phyloP scores from a whole-genome alignment of 2,888 invertebrate species.

The Dryomyza anilis region DNA sequence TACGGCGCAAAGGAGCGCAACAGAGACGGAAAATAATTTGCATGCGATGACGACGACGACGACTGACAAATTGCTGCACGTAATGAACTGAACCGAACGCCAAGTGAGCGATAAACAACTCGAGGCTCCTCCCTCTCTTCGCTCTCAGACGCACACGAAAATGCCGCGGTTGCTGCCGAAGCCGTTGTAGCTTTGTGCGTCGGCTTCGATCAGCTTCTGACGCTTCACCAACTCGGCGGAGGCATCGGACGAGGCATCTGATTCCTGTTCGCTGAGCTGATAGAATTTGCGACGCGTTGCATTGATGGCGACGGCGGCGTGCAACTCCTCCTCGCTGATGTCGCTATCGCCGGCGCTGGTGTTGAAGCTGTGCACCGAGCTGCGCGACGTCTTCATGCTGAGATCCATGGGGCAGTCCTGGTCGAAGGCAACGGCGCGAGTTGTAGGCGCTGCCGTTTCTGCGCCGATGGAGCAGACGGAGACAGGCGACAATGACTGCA shows the following conservation, averaged over 20 bases:
- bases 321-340: constrained; percentile 41
- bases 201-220: constrained; percentile 47
- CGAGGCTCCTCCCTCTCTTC: constrained; percentile 10
- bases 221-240: constrained; percentile 41
- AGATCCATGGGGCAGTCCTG: constrained; percentile 64
- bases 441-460: constrained; percentile 43
- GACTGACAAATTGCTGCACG: constrained; percentile 14
- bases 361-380: constrained; percentile 52
- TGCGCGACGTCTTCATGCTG: constrained; percentile 68
- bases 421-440: not conserved
- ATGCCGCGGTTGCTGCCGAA: constrained; percentile 50
- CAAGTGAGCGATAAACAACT: not conserved
- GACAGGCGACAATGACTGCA: constrained; percentile 56
- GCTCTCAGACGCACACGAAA: constrained; percentile 49
- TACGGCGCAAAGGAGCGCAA: not conserved
- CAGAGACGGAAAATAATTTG: constrained; percentile 10
- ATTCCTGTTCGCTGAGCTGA: constrained; percentile 41
- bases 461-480: constrained; percentile 51
- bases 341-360: constrained; percentile 46
- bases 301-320: constrained; percentile 22
- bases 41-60: constrained; percentile 4
- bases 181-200: constrained; percentile 26
- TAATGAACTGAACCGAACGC: not conserved
- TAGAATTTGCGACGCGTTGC: constrained; percentile 49
- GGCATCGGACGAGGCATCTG: constrained; percentile 34